A percentile compares a stretch with the other conserved stretches of the same genome.
Conservation (phyloP, 2,888 invertebrate species). For the Tachina grossa region DNA sequence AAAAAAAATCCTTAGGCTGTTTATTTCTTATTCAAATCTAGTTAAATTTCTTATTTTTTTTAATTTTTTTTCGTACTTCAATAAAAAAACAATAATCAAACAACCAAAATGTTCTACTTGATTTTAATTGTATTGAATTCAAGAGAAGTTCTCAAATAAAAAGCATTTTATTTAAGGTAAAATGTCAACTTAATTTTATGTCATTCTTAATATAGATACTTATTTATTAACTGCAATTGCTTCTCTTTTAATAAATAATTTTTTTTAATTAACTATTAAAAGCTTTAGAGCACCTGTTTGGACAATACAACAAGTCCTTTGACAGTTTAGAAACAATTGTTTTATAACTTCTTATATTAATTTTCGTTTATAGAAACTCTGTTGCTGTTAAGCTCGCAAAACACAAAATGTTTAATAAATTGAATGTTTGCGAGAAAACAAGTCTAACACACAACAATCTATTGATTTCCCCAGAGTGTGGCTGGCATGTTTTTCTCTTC, state of each 20-base stretch:
- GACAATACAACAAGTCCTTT: conserved; percentile 33
- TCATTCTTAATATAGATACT: too few relatives aligned
- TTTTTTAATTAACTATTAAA: conserved; percentile 24
- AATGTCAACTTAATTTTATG: conserved; percentile 37
- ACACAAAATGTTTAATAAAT: conserved; percentile 37
- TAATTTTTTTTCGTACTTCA: neutral
- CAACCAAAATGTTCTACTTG: neutral
- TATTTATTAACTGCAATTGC: neutral
- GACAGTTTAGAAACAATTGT: conserved; percentile 30
- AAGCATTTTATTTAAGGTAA: neutral
- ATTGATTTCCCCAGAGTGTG: conserved; percentile 58
- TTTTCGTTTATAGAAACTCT: conserved; percentile 6
- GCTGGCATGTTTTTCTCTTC: neutral
- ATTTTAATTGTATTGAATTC: conserved; percentile 17
- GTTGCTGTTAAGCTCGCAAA: neutral
- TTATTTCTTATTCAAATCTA: neutral
- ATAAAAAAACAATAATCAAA: neutral
- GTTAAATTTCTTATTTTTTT: neutral
- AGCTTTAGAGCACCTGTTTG: neutral
- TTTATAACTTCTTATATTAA: conserved; percentile 6
- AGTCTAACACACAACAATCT: conserved; percentile 29
- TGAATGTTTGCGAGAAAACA: conserved; percentile 10
- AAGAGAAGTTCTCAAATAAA: neutral
- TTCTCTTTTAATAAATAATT: conserved; percentile 17
- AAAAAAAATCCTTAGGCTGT: neutral